Evolutionary conservation across 2,888 invertebrate genomes (phyloP).

Genomic region (Catocala sponsa): DNA sequence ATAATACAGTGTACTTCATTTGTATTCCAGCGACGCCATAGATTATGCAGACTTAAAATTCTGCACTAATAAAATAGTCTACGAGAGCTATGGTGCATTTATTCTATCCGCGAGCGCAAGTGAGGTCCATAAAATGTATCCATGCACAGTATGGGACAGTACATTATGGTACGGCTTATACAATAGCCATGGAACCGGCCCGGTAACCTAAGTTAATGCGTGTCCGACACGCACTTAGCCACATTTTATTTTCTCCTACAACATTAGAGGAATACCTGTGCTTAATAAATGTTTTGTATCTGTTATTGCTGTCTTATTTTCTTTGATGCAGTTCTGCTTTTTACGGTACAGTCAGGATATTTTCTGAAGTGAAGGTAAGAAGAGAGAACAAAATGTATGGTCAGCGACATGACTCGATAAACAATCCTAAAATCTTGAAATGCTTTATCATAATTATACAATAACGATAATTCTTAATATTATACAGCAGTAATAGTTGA

Average conservation of each 20-base stretch:
- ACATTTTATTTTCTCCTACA: not conserved
- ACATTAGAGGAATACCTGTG: not conserved
- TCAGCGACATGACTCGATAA: too few species aligned
- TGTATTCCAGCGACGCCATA: too few species aligned
- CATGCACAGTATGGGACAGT: conserved; percentile 1
- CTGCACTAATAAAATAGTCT: not conserved
- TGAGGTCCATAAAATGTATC: conserved; percentile 11
- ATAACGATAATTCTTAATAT: too few species aligned
- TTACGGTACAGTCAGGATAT: too few species aligned
- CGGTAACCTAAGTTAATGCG: conserved; percentile 8
- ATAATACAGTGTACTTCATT: too few species aligned
- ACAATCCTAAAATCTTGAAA: too few species aligned
- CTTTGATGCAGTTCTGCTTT: too few species aligned
- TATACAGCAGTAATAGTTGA: too few species aligned
- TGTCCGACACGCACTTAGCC: conserved; percentile 15
- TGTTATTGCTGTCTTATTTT: too few species aligned
- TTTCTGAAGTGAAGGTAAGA: too few species aligned
- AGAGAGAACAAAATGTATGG: too few species aligned
- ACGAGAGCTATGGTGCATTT: not conserved
- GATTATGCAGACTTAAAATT: not conserved
- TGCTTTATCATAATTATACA: too few species aligned
- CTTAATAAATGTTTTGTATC: not conserved
- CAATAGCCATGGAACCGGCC: conserved; percentile 11
- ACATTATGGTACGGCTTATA: conserved; percentile 13
- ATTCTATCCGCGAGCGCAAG: conserved; percentile 9